A percentile compares a stretch with the other conserved stretches of the same genome.
Conservation (phyloP, 2,113 vertebrate species). For the Takifugu bimaculatus region DNA sequence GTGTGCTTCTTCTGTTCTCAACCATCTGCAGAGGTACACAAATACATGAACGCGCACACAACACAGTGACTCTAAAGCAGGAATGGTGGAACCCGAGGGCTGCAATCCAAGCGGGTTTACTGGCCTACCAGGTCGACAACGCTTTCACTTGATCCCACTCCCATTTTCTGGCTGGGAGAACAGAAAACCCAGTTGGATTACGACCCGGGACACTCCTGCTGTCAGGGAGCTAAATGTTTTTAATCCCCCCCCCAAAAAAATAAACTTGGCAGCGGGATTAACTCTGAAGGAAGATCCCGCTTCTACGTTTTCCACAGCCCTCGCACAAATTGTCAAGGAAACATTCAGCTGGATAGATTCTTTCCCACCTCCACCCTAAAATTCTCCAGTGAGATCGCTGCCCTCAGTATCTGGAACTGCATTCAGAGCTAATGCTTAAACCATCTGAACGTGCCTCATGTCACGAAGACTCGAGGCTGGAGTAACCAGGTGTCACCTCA, state of each 20-base stretch:
- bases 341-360: conserved; percentile 26
- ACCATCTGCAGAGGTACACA: not conserved
- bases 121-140: too few species aligned
- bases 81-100: too few species aligned
- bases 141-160: too few species aligned
- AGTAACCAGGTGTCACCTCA: conserved; percentile 52
- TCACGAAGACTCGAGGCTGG: conserved; percentile 57
- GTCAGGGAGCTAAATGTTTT: too few species aligned
- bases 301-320: conserved; percentile 37
- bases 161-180: too few species aligned
- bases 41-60: not conserved
- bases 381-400: conserved; percentile 46
- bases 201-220: too few species aligned
- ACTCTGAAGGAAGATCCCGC: conserved; percentile 1
- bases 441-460: conserved; percentile 64
- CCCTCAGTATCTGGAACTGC: conserved; percentile 48
- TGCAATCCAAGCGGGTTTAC: too few species aligned
- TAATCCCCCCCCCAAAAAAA: too few species aligned
- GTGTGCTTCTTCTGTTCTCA: conserved; percentile 19
- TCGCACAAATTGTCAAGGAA: conserved; percentile 19
- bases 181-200: too few species aligned
- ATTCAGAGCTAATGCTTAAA: conserved; percentile 62
- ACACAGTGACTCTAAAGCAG: not conserved
- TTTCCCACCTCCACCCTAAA: conserved; percentile 41
- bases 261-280: too few species aligned